Evolutionary conservation across 1,140 invertebrate species (phyloP), one percentile per base, ranked within the genome.

Genomic region (Elymnias hypermnestra): DNA sequence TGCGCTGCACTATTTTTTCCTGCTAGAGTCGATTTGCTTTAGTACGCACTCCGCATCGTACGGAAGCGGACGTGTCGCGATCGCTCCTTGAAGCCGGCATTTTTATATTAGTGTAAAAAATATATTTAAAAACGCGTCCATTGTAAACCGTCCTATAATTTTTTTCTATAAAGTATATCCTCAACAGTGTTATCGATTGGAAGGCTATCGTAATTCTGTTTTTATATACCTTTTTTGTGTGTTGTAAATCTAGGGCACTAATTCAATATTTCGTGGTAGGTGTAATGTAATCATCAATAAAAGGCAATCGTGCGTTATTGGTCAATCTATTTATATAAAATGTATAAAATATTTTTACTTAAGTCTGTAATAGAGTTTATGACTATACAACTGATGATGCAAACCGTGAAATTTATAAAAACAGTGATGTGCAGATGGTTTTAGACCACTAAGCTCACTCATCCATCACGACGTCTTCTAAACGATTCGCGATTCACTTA

Each of bases 1-100:
- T 70, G 72, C 66, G 65, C 81, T 60, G 44, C 81, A 73, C 75
- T 79, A 74, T 49, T 39, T 51, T 54, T 2, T 7, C 26, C 13
- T 6, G 19, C 65, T 36, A 45, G 38, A 63, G 69, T 67, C 69
- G 67, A 70, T 72, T 57, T 55, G 55, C 52, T 66, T 63, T 50
- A 82, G 77, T 82, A 74, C 75, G 79, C 75, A 67, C 46, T 57
- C 58, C 49, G 54, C 57, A 28, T 41, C 51, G 43, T 40, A 41
- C 45, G 56, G 42, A 57, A 52, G 38, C 53, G 70, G 63, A 57
- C 70, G 72, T 63, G 26, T 57, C 50, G 53, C 37, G 22, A 37
- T 38, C 45, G 48, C 49, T 57, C 45, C 36, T 35, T 25, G 39
- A 29, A 45, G 46, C 72, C 72, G 67, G 69, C 59, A 55, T 64